Percentiles rank a stretch among this genome's conserved stretches.
phyloP scores from a whole-genome alignment of 2,888 invertebrate genomes.

The Marasmarcha lunaedactyla region DNA sequence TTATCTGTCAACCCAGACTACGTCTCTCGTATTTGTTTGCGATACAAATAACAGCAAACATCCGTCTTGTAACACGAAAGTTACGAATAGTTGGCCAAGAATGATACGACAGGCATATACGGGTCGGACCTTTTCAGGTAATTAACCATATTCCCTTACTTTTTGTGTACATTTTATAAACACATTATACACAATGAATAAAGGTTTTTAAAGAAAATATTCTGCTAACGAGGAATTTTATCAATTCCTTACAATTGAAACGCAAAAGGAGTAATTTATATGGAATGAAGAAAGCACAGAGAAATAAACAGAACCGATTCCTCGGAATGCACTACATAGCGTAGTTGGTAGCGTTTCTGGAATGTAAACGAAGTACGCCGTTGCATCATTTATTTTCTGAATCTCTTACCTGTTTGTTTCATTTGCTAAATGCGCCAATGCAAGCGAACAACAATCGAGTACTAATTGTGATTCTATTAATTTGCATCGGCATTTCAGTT shows the following conservation, averaged over 20 bases:
- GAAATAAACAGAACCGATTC: conserved; percentile 1
- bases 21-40: conserved; percentile 51
- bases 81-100: conserved; percentile 15
- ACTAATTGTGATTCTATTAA: conserved; percentile 60
- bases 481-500: conserved; percentile 43
- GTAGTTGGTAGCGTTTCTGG: too few relatives aligned
- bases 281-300: too few relatives aligned
- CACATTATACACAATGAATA: too few relatives aligned
- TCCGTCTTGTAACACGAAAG: conserved; percentile 33
- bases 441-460: conserved; percentile 48
- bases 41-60: conserved; percentile 45
- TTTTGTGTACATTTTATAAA: too few relatives aligned
- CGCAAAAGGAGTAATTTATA: too few relatives aligned
- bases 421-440: conserved; percentile 46
- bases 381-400: conserved; percentile 42
- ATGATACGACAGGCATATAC: not conserved
- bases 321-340: too few relatives aligned
- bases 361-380: conserved; percentile 28
- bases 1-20: conserved; percentile 57
- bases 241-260: too few relatives aligned
- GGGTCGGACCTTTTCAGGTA: too few relatives aligned
- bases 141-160: too few relatives aligned
- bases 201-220: too few relatives aligned
- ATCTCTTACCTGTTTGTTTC: conserved; percentile 44
- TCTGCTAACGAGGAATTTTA: too few relatives aligned